A percentile compares a stretch with the other conserved stretches of the same genome.
These are phyloP conservation scores for Apodemus speciosus DNA, from an alignment of 2,113 vertebrate species.

Conservation along the genomic window DNA sequence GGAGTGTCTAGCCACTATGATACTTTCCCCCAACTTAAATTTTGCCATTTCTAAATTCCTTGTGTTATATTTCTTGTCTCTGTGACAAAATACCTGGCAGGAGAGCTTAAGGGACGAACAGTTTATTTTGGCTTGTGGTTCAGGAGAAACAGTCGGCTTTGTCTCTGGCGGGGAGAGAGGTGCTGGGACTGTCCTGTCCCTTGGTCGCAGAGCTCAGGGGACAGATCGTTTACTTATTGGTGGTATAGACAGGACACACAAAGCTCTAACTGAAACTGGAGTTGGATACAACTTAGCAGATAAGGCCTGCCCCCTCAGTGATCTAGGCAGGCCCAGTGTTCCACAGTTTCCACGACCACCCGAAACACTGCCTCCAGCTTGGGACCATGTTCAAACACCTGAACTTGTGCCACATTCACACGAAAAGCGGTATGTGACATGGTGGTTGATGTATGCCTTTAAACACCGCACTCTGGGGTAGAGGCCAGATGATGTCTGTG, in stretches of 20 bases:
- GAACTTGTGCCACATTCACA: not conserved
- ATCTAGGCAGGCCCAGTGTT: not conserved
- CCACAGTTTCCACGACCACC: not conserved
- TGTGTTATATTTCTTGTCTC: not conserved
- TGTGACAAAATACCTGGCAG: not conserved
- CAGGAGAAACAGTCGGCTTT: not conserved
- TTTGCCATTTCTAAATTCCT: not conserved
- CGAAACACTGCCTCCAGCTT: not conserved
- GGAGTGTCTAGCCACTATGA: not conserved
- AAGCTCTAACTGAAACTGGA: not conserved
- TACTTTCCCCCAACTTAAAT: not conserved
- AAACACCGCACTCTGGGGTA: not conserved
- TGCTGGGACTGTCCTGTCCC: not conserved
- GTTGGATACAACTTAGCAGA: not conserved
- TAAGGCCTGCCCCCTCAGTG: not conserved
- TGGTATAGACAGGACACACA: not conserved
- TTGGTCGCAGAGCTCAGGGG: no score
- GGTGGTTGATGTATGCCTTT: not conserved
- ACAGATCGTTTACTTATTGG: no score
- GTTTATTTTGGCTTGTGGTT: not conserved
- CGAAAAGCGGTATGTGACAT: not conserved
- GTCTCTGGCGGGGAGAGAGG: rapidly evolving
- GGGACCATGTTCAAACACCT: not conserved
- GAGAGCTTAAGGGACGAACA: not conserved
- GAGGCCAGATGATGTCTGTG: not conserved